phyloP scores from a whole-genome alignment of 2,113 vertebrate genomes.

The Festucalex cinctus region DNA sequence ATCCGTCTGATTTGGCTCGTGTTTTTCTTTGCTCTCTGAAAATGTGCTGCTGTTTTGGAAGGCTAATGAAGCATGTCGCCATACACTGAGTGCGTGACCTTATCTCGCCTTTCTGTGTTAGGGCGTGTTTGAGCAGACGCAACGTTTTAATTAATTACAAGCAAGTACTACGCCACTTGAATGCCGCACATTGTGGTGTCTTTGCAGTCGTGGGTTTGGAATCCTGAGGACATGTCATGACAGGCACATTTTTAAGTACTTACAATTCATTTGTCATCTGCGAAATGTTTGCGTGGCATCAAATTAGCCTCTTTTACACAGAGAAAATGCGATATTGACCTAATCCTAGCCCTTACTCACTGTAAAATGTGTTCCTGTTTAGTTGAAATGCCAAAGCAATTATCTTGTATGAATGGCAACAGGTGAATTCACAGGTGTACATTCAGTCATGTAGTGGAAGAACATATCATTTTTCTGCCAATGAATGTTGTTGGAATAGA shows the following conservation, averaged over 20 bases:
- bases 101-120: slow-evolving; percentile 33
- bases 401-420: too few species aligned
- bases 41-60: slow-evolving; percentile 46
- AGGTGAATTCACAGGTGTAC: too few species aligned
- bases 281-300: slow-evolving; percentile 3
- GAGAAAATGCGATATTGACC: too few species aligned
- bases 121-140: slow-evolving; percentile 15
- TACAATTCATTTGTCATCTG: slow-evolving; percentile 38
- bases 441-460: too few species aligned
- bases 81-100: slow-evolving; percentile 54
- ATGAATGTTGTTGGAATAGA: too few species aligned
- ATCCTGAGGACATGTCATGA: not conserved
- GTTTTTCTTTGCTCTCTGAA: slow-evolving; percentile 41
- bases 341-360: too few species aligned
- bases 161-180: not conserved
- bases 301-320: too few species aligned
- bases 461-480: too few species aligned
- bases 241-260: not conserved
- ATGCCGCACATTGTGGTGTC: not conserved
- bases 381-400: too few species aligned
- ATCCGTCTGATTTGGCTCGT: slow-evolving; percentile 27
- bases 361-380: too few species aligned
- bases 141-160: slow-evolving; percentile 9
- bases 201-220: not conserved
- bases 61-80: slow-evolving; percentile 58